Conservation (phyloP, 64 coral and sea anemone genomes). For the Stylophora pistillata region DNA sequence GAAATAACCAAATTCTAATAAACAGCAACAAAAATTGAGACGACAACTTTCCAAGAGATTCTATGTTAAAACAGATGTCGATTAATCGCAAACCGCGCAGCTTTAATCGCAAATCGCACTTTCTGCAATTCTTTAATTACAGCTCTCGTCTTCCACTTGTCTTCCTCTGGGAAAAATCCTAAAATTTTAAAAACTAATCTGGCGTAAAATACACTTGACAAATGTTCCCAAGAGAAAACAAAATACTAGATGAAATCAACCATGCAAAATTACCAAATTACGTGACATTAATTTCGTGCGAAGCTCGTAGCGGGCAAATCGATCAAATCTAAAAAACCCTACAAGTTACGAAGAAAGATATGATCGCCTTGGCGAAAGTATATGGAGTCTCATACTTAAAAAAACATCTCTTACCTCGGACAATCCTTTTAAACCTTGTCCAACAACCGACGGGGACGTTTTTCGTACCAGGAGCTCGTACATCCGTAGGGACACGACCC, state of each 20-base stretch:
- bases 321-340: neutral
- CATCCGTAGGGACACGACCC: conserved; percentile 80
- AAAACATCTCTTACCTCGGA: conserved; percentile 84
- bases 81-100: neutral
- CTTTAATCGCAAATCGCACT: neutral
- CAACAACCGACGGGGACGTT: conserved; percentile 96
- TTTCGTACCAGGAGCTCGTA: conserved; percentile 84
- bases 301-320: neutral
- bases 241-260: neutral
- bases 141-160: neutral
- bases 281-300: neutral
- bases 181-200: neutral
- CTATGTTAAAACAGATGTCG: neutral
- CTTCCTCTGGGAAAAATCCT: neutral
- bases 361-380: neutral
- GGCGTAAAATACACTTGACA: neutral
- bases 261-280: conserved; percentile 7
- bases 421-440: conserved; percentile 93
- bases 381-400: neutral
- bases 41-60: neutral
- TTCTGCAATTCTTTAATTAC: neutral
- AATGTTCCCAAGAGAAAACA: neutral
- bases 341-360: neutral
- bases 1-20: conserved; percentile 14
- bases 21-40: neutral